phyloP scores from a whole-genome alignment of 2,113 vertebrate species.

The Cavia porcellus region DNA sequence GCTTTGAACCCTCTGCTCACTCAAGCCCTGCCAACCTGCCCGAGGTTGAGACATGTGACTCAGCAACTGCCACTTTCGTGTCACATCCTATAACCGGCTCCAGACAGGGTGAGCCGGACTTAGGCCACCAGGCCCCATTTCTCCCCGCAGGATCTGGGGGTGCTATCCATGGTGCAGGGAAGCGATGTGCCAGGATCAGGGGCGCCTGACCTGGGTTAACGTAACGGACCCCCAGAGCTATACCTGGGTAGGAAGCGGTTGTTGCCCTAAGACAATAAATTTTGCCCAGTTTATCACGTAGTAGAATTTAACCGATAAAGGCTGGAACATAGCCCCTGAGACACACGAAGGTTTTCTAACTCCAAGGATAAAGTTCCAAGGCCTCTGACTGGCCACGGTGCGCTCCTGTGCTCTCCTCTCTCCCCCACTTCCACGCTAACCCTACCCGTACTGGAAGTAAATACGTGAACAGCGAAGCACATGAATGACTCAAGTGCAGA shows the following conservation, averaged over 20 bases:
- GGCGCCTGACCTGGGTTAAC: not conserved
- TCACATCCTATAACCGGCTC: not conserved
- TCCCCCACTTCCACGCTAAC: not conserved
- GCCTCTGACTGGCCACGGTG: not conserved
- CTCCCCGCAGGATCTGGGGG: too few species aligned
- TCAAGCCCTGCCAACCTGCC: not conserved
- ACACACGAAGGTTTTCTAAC: not conserved
- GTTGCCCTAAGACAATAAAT: not conserved
- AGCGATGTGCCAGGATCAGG: not conserved
- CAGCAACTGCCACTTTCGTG: too few species aligned
- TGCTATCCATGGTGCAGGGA: not conserved
- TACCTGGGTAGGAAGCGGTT: not conserved
- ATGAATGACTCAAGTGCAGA: not conserved
- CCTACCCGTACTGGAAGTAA: not conserved
- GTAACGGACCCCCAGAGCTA: not conserved
- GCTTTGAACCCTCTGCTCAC: not conserved
- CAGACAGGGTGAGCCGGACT: not conserved
- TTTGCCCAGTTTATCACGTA: not conserved
- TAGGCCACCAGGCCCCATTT: not conserved
- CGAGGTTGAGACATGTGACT: not conserved
- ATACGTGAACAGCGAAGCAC: not conserved
- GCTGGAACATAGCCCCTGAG: not conserved
- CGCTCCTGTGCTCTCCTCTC: too few species aligned
- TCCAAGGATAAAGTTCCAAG: not conserved
- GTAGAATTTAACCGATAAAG: not conserved